phyloP scores from a whole-genome alignment of 1,140 invertebrate species.

The Trachymyrmex septentrionalis region DNA sequence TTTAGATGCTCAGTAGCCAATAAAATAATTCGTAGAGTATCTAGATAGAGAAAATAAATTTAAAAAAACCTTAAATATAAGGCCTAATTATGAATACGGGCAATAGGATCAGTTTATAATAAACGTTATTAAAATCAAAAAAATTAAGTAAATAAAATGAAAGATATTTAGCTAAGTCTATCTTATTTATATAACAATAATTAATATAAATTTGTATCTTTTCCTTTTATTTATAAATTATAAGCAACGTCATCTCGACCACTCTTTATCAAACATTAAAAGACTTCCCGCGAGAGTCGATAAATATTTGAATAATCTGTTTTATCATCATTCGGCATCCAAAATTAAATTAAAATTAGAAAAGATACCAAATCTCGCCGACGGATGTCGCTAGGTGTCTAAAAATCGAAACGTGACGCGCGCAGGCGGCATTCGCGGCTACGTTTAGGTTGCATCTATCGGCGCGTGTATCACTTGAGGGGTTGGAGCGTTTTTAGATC shows the following conservation, averaged over 20 bases:
- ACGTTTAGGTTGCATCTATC: constrained; percentile 3
- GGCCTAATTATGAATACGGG: too few species aligned
- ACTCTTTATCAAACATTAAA: background rate
- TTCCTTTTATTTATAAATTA: background rate
- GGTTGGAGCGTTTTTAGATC: background rate
- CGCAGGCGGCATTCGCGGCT: background rate
- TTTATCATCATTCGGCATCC: background rate
- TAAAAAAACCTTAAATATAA: too few species aligned
- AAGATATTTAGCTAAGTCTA: too few species aligned
- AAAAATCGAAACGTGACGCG: background rate
- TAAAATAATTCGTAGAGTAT: too few species aligned
- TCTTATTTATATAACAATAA: too few species aligned
- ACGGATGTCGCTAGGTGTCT: background rate
- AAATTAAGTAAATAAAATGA: too few species aligned
- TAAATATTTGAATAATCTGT: background rate
- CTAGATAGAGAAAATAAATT: too few species aligned
- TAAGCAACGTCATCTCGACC: background rate
- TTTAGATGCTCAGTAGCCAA: too few species aligned
- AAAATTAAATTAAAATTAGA: background rate
- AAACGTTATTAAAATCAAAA: too few species aligned
- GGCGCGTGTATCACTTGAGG: background rate
- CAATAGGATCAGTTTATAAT: too few species aligned
- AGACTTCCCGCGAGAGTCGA: background rate
- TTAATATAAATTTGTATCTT: too few species aligned
- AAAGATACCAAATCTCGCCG: background rate